Base-by-base conservation (phyloP, 1,140 invertebrate species). In the Aphaenogaster rudis region DNA sequence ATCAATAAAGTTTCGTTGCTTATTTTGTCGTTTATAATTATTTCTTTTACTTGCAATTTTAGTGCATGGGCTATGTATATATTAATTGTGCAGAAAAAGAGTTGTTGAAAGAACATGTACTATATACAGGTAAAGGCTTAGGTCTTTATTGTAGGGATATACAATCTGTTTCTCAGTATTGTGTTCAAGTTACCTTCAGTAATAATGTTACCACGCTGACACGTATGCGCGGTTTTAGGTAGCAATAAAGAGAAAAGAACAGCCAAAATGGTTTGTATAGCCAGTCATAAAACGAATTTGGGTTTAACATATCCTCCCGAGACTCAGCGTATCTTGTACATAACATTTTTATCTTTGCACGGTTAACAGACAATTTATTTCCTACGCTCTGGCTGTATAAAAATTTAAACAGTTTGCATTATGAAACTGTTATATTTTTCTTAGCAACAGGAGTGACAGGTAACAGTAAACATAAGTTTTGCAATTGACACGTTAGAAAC, bases 71-170 rank as follows among this genome's bases (percentile, higher is more conserved):
- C 1, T 42, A 7, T 71, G 13, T 9, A 33, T 15, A 61, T 59
- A 42, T 39, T 59, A 28, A 21, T 45, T 7, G 13, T 77, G 7
- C 36, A 61, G 33, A 61, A 77, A 59, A 77, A 59, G 3, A 59
- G 0, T 8, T 28, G 21, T 61, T 77, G n/a, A 77, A 42, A 77
- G 5, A 74, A 74, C 17, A 72, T 28, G 17, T 72, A 21, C 50
- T 54, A 57, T 61, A 57, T 77, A 77, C 74, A 77, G 74, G 54
- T 59, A 77, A 77, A 77, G 54, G 74, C 54, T 77, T 77, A 77
- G 74, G 74, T 61, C 74, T 77, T 77, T 77, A 77, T 77, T 77
- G 54, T 77, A 77, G 4, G 54, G 74, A 77, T 77, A 77, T 77
- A 77, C 74, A 77, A 77, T 77, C 57, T 76, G 72, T 77, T 77